Evolutionary conservation across 2,113 vertebrate species (phyloP), one percentile per base, ranked within the genome.

Genomic region (Saguinus midas): DNA sequence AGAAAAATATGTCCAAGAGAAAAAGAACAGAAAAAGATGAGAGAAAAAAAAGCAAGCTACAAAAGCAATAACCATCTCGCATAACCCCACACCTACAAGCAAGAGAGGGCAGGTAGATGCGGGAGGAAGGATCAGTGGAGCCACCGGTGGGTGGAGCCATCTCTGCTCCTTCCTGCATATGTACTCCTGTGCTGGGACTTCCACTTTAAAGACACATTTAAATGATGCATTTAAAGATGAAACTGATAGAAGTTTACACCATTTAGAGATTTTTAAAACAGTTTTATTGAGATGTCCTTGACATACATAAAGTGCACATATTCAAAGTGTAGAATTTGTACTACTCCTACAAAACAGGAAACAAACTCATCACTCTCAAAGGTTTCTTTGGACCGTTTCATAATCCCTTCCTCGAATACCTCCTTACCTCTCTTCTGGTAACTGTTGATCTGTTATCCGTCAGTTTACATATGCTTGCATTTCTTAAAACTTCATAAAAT

Each of bases 91-190:
- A 29, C n/a, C 55, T 55, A 6, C 43, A 21, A 55, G 18, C 10
- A 21, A 43, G 40, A 27, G 37, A 66, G 25, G 64, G 27, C 2
- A 35, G 12, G 27, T 25, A 92, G 35, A 29, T 40, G 55, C 43
- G 1, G 20, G 78, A 57, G 45, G 27, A n/a, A 66, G 12, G 29
- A 35, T 20, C 20, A 9, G 52, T 35, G 37, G 91, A 66, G 35
- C 5, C 20, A 23, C 5, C 7, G 29, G 21, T 5, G 7, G n/a
- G 13, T 18, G 1, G 0, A 57, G 7, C 0, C 25, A 35, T n/a
- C 79, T 4, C 45, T 81, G 13, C 61, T 58, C 2, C 40, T 13
- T 64, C 35, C 75, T 48, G 32, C 18, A 8, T 48, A 23, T 23
- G 48, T n/a, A n/a, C 25, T 9, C 20, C 57, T 8, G 11, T 50